Evolutionary conservation across 2,888 invertebrate species (phyloP), one percentile per base, ranked within the genome.

Genomic region (Kuschelorhynchus macadamiae): DNA sequence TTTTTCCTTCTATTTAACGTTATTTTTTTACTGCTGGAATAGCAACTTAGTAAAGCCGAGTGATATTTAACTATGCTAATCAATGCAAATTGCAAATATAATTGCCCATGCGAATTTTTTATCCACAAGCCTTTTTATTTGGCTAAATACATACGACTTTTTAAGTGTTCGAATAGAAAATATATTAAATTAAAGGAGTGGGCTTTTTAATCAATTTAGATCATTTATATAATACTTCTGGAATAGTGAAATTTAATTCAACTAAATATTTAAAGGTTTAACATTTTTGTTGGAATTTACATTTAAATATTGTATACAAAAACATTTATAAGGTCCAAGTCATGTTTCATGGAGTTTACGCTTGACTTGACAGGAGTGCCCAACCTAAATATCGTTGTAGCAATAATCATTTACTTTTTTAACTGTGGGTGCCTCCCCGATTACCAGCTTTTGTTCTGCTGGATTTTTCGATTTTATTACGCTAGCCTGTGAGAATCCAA

Each of bases 201-300:
- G 50, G 33, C n/a, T 25, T 3, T 25, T 25, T 25, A 25, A 5
- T 25, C 25, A n/a, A 32, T 50, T 17, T 33, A 18, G 18, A 1
- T 1, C 14, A 50, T 49, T 30, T 30, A 32, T 8, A 2, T 12
- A 14, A 21, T 33, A 11, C 16, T 50, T 33, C 17, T n/a, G 16
- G 8, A 50, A 12, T 25, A 57, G 57, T 57, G 46, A 57, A 57
- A 57, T 57, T 41, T 25, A 57, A 39, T 53, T 41, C 8, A 14
- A 14, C 12, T 41, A 17, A 30, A 11, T n/a, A 44, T 25, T 25
- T 25, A 25, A 25, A 25, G n/a, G n/a, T n/a, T n/a, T n/a, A n/a
- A n/a, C n/a, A n/a, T n/a, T n/a, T n/a, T n/a, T n/a, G n/a, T n/a
- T n/a, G n/a, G n/a, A n/a, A n/a, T n/a, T n/a, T n/a, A n/a, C n/a